Evolutionary conservation across 2,113 vertebrate species (phyloP).

Genomic region (Eidolon helvum): DNA sequence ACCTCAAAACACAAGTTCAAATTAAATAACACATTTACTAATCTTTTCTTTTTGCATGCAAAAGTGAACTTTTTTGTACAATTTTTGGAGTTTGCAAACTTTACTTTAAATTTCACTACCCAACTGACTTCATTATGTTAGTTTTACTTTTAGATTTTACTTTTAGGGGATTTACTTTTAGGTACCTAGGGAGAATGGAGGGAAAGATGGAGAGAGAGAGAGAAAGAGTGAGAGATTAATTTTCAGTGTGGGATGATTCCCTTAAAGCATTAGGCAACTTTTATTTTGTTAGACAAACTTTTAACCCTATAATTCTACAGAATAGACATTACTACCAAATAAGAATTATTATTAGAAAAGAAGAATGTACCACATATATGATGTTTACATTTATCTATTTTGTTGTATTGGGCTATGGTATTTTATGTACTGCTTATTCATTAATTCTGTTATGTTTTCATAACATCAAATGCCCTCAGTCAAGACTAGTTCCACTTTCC

Average conservation of each 20-base stretch:
- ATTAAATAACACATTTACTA: background rate
- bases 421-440: conserved; percentile 67
- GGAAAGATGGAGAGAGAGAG: background rate
- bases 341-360: background rate
- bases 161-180: background rate
- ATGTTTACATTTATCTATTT: conserved; percentile 45
- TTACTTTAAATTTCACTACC: background rate
- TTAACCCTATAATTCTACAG: background rate
- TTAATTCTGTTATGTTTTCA: conserved; percentile 62
- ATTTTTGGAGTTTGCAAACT: background rate
- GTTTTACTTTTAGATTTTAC: background rate
- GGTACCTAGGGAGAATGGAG: background rate
- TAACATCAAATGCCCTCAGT: conserved; percentile 30
- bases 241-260: background rate
- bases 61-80: background rate
- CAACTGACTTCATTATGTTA: background rate
- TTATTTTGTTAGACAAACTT: background rate
- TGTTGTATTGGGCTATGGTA: conserved; percentile 28
- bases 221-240: background rate
- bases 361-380: background rate
- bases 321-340: background rate
- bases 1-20: background rate
- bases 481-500: conserved; percentile 46
- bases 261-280: background rate
- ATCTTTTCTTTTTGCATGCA: background rate